Percentiles rank a stretch among this genome's conserved stretches.
These are phyloP conservation scores for Folsomia manolachei DNA, from an alignment of 2,888 invertebrate genomes.

Conservation along the genomic window DNA sequence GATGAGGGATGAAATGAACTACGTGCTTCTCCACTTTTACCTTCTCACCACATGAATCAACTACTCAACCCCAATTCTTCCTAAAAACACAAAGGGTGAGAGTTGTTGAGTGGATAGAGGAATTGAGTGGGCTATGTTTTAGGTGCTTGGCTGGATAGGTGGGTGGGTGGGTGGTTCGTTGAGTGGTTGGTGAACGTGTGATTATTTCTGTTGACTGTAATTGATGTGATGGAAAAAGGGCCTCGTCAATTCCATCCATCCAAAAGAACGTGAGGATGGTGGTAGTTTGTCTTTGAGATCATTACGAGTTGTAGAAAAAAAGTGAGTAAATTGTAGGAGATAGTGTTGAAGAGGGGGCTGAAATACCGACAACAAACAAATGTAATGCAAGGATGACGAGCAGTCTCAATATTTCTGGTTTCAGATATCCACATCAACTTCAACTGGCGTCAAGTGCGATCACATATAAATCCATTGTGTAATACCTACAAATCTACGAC, in stretches of 20 bases:
- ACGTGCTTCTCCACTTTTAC: neutral
- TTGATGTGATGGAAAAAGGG: slow-evolving; percentile 33
- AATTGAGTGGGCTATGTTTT: no score
- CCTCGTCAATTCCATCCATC: slow-evolving; percentile 30
- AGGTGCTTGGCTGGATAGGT: no score
- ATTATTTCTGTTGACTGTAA: slow-evolving; percentile 34
- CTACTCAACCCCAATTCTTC: slow-evolving; percentile 8
- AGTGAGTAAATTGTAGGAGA: neutral
- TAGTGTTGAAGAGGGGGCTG: slow-evolving; percentile 12
- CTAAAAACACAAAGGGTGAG: slow-evolving; percentile 4
- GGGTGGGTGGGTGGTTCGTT: neutral
- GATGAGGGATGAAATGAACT: slow-evolving; percentile 18
- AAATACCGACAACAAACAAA: neutral
- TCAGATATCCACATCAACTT: slow-evolving; percentile 31
- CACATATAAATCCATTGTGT: slow-evolving; percentile 11
- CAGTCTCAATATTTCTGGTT: slow-evolving; percentile 22
- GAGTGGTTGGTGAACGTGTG: slow-evolving; percentile 20
- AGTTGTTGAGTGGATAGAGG: slow-evolving; percentile 1
- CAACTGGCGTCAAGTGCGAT: slow-evolving; percentile 28
- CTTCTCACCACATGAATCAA: neutral
- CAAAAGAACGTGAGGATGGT: slow-evolving; percentile 39
- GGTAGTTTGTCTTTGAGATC: neutral
- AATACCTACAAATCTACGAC: no score
- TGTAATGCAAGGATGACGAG: neutral
- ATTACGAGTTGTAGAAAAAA: neutral